phyloP scores from a whole-genome alignment of 92 coral and sea anemone species.

The Epizoanthus fatuus region DNA sequence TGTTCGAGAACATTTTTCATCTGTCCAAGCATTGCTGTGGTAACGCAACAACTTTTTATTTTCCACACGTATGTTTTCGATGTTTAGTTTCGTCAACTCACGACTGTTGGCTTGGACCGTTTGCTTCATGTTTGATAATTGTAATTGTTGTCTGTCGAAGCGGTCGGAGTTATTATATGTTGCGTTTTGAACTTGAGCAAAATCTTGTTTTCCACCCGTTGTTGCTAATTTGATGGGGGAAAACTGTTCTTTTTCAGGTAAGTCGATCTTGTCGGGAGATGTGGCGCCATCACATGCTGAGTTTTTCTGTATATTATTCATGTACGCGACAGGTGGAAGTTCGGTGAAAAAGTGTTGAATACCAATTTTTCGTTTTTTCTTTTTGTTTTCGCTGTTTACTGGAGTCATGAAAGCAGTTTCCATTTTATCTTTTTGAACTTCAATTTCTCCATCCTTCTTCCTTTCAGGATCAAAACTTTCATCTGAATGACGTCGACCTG shows the following conservation, averaged over 20 bases:
- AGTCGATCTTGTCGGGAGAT: not conserved
- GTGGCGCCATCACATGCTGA: not conserved
- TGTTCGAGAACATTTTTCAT: not conserved
- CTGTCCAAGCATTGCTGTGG: conserved; percentile 5
- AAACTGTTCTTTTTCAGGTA: not conserved
- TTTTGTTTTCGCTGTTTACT: not conserved
- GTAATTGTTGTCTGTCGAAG: not conserved
- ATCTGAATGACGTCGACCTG: not conserved
- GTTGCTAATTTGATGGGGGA: not conserved
- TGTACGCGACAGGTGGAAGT: not conserved
- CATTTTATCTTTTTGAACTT: too few species aligned
- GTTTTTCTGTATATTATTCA: not conserved
- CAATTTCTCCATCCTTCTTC: not conserved
- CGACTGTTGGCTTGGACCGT: not conserved
- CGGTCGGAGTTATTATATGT: not conserved
- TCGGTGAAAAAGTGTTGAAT: not conserved
- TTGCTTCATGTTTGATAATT: not conserved
- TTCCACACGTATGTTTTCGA: not conserved
- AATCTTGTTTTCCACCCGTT: not conserved
- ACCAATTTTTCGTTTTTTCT: not conserved
- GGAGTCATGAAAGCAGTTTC: not conserved
- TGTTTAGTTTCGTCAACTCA: not conserved
- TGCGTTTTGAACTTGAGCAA: not conserved
- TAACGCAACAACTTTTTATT: conserved; percentile 10
- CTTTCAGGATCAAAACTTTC: not conserved